These are phyloP conservation scores for Chloroclysta siterata DNA, from an alignment of 2,888 invertebrate species.

Conservation along the genomic window DNA sequence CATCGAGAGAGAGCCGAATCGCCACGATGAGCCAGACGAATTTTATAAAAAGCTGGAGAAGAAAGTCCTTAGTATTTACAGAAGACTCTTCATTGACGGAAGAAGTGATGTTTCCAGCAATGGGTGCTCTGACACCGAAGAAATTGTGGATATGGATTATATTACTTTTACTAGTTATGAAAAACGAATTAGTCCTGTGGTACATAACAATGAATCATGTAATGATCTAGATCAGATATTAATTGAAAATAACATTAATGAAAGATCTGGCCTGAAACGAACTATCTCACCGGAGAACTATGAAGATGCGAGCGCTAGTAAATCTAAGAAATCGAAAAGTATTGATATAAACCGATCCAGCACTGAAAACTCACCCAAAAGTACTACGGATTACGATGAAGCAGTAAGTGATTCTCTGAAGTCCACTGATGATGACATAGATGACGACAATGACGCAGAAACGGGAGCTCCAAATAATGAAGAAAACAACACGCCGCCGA, in stretches of 20 bases:
- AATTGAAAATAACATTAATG: neutral
- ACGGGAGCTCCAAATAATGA: neutral
- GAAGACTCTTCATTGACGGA: constrained; percentile 47
- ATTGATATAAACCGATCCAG: neutral
- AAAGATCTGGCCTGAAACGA: neutral
- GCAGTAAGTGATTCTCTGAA: neutral
- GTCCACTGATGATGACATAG: neutral
- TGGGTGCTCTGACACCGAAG: neutral
- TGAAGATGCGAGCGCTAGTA: neutral
- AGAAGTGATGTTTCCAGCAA: neutral
- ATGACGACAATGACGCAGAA: neutral
- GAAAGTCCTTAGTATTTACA: constrained; percentile 47
- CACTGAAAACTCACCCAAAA: neutral
- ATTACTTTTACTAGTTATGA: neutral
- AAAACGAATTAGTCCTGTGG: neutral
- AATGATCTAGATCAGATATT: no score
- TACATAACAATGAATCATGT: no score
- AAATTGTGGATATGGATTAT: neutral
- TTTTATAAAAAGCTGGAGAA: constrained; percentile 47
- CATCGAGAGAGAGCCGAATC: constrained; percentile 49
- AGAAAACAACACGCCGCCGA: neutral
- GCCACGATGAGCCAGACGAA: constrained; percentile 50
- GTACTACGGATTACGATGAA: neutral
- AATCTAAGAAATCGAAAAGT: constrained; percentile 12
- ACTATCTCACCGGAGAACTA: neutral